Evolutionary conservation across 2,888 invertebrate genomes (phyloP), one percentile per base, ranked within the genome.

Genomic region (Drosophila mayaguana): DNA sequence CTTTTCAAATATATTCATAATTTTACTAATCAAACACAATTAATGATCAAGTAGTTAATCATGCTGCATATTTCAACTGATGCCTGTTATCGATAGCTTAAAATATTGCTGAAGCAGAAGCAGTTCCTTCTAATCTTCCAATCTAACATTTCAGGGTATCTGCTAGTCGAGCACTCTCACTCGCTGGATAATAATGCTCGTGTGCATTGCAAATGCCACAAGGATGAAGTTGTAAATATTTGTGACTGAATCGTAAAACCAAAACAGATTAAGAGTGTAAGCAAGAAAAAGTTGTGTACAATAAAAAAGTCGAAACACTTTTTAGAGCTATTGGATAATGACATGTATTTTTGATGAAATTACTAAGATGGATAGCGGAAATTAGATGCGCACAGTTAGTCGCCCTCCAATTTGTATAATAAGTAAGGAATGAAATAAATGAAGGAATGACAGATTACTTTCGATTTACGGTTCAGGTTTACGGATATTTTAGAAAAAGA

Each of bases 171-270:
- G 2, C 18, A 18, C 14, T 50, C 32, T 34, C 18, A 20, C 25
- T 25, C 40, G 3, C n/a, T 18, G 18, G 7, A 46, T 50, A 28
- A 63, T 57, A 56, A 36, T 43, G 40, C 25, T 55, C 32, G 14
- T 40, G 18, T 34, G 50, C 50, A 50, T 34, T 50, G 50, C 32
- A 34, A 50, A 50, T 72, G 55, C 54, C 57, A 42, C 54, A 45
- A 64, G 51, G 69, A 84, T 80, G 51, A 82, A 82, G 82, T 71
- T 81, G 78, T 81, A 75, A 82, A 83, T 55, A 76, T 76, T 72
- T 63, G 59, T 32, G 42, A 67, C 54, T 57, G 50, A 56, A 43
- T 60, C 76, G 40, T 63, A 57, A 75, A 61, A 32, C 25, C 32
- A 40, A 68, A 61, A 72, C 46, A 70, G 20, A 57, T 38, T 18